Base-by-base conservation (phyloP, 2,888 invertebrate species). In the Lasioglossum villosulum region DNA sequence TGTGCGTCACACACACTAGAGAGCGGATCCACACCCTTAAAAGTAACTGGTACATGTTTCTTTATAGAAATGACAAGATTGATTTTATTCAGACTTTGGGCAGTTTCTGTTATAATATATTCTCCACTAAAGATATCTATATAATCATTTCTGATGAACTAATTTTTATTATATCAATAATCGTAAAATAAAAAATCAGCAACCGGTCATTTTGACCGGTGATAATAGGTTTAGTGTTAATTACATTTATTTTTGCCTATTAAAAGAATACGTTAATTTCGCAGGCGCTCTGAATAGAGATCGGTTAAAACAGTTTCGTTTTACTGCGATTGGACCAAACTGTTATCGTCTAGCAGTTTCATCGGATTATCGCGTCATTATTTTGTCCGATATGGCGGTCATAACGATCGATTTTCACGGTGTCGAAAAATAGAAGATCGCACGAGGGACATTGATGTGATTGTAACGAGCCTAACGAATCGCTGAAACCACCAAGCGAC, bases 311-410 rank as follows among this genome's bases (percentile, higher is more conserved):
- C 34, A 66, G 34, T 34, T 66, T 37, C 34, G 34, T 23, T 66
- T 37, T 66, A 37, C 8, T 23, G 34, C 34, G 23, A 66, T 19
- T 10, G 66, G 34, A 19, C 34, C 34, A 23, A 37, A 66, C 10
- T 23, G 66, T 66, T 66, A 66, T 76, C 56, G 66, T 34, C n/a
- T 42, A 52, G 19, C 30, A 39, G 66, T 75, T 48, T 82, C 45
- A 68, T 78, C 79, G 83, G 45, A 83, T 72, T 78, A 83, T 79
- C 56, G 75, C 16, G 48, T 82, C 59, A 37, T 84, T 82, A 63
- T 84, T 78, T 82, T 39, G 16, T n/a, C 27, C 59, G 56, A 56
- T 73, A 76, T 30, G 27, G 27, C 52, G 27, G 39, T 16, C 59
- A 2, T 8, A 42, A 75, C 30, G 16, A 48, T 45, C 56, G 37